Base-by-base conservation (phyloP, 2,888 invertebrate species). In the Halictus quadricinctus region DNA sequence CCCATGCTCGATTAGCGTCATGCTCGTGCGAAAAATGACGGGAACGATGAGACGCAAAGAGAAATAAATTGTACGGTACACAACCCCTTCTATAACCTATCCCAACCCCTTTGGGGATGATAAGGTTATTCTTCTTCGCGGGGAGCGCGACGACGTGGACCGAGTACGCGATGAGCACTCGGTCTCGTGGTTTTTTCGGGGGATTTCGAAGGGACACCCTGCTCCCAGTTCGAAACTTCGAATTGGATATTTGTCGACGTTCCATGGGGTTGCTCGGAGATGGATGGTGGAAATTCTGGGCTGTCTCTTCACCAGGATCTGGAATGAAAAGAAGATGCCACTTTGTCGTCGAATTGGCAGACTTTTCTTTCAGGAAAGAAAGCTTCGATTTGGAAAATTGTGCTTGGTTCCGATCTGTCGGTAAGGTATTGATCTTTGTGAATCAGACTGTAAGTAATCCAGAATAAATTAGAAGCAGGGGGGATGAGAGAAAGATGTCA, bases 21-120 rank as follows among this genome's bases (percentile, higher is more conserved):
- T 25, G 13, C 36, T 36, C 70, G 29, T 43, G 74, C 76, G 79
- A 80, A 58, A 81, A 85, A 85, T 86, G 66, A 60, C 8, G 36
- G n/a, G 77, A 2, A n/a, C 46, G 73, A 66, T 64, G 41, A 6
- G 72, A 43, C 29, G 36, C 60, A 21, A 43, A 58, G 60, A 43
- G 43, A 79, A 76, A 84, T 84, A 79, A 83, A 84, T 84, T 75
- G 48, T 29, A 69, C 41, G 81, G 2, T 41, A 72, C 29, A 18
- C 18, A 69, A 7, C 36, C 54, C 54, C 54, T 3, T n/a, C 54
- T n/a, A n/a, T 10, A 54, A n/a, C 54, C 21, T 10, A 2, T n/a
- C 8, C 29, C 25, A 8, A 21, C 21, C n/a, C 29, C 43, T n/a
- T 1, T n/a, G 50, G 43, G 54, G 13, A 43, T 66, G 36, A 54